Percentiles rank a stretch among this genome's conserved stretches.
Conservation (phyloP, 92 coral and sea anemone genomes). For the Desmophyllum pertusum region DNA sequence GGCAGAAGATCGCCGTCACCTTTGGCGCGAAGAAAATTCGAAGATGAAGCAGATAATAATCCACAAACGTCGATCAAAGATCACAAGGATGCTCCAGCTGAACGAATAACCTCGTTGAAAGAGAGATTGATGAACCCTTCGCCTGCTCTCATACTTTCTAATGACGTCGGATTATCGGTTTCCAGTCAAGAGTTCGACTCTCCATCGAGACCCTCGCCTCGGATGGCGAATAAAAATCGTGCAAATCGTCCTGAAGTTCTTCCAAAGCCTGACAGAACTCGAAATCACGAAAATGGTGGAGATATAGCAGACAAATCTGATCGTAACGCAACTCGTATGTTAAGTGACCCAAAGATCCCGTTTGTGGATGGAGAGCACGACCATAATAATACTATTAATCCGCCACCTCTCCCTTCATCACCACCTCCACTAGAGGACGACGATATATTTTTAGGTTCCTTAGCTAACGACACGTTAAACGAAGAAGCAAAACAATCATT, state of each 20-base stretch:
- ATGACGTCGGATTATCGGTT: conserved; percentile 36
- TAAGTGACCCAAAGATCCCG: neutral
- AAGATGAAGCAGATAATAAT: conserved; percentile 1
- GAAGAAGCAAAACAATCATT: neutral
- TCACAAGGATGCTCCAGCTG: neutral
- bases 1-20: conserved; percentile 69
- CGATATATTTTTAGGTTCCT: conserved; percentile 1
- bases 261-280: conserved; percentile 25
- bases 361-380: neutral
- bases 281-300: neutral
- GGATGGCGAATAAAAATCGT: neutral
- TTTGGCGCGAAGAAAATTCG: conserved; percentile 63
- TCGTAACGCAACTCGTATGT: neutral
- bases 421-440: conserved; percentile 46
- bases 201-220: conserved; percentile 19
- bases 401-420: conserved; percentile 53
- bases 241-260: conserved; percentile 19
- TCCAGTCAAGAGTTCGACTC: conserved; percentile 21
- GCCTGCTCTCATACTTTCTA: conserved; percentile 6
- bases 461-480: neutral
- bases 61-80: neutral
- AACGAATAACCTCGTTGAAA: neutral
- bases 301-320: neutral
- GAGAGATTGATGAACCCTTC: conserved; percentile 20
- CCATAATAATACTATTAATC: neutral